These are phyloP conservation scores for Chouioia cunea DNA, from an alignment of 2,888 invertebrate species.

Conservation along the genomic window DNA sequence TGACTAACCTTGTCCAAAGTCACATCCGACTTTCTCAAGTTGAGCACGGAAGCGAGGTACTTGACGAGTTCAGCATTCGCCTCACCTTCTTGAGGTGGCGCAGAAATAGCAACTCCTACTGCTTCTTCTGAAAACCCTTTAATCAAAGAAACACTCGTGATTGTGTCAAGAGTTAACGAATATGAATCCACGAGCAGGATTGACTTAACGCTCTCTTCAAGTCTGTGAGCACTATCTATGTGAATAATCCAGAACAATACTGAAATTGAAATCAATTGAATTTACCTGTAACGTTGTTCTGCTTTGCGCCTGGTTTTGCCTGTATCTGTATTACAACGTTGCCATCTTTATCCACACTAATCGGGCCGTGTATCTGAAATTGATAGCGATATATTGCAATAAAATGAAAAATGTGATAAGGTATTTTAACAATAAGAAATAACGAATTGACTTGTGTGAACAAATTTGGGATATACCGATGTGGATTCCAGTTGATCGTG, in stretches of 20 bases:
- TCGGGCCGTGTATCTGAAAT: conserved; percentile 56
- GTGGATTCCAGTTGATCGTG: no score
- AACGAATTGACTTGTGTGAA: no score
- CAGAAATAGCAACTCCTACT: conserved; percentile 82
- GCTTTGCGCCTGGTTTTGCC: conserved; percentile 83
- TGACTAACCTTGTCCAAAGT: conserved; percentile 73
- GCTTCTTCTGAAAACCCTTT: conserved; percentile 74
- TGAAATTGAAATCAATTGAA: neutral
- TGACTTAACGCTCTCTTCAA: no score
- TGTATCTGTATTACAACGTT: conserved; percentile 75
- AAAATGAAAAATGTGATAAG: no score
- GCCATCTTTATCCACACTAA: conserved; percentile 72
- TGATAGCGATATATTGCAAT: no score
- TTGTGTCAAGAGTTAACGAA: conserved; percentile 10
- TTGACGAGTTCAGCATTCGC: conserved; percentile 83
- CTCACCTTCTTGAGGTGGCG: conserved; percentile 86
- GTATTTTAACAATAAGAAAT: no score
- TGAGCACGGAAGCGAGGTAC: conserved; percentile 78
- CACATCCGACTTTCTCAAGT: conserved; percentile 79
- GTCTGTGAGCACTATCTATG: no score
- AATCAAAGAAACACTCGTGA: conserved; percentile 31
- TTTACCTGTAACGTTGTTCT: conserved; percentile 76
- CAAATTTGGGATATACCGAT: no score
- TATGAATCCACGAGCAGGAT: no score
- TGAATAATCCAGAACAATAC: no score